Conservation (phyloP, 2,113 vertebrate species). For the Pardalotus punctatus region DNA sequence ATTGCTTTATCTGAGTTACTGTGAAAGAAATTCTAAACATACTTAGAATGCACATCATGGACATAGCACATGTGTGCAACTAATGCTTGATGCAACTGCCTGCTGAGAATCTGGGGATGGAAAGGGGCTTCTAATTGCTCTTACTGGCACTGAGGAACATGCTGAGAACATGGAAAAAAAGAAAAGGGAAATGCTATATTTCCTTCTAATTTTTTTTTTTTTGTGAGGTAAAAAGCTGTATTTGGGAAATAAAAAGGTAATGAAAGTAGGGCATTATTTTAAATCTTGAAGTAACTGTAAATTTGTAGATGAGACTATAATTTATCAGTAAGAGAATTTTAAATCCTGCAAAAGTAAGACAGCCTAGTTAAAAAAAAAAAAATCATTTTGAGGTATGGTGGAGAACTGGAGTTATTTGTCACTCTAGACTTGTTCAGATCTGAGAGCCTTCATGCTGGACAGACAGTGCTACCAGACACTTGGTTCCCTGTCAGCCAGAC, state of each 20-base stretch:
- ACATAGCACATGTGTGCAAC: background rate
- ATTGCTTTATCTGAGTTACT: background rate
- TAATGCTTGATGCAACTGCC: background rate
- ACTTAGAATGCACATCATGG: background rate
- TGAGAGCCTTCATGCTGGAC: background rate
- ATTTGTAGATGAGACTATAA: background rate
- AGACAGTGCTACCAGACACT: background rate
- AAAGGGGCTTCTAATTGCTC: background rate
- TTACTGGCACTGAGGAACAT: background rate
- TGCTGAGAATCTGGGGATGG: background rate
- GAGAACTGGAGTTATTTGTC: background rate
- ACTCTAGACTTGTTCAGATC: background rate
- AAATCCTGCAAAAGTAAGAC: background rate
- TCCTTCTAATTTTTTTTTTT: background rate
- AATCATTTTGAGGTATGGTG: background rate
- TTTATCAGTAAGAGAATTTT: background rate
- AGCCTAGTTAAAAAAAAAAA: background rate
- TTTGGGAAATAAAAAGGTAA: background rate
- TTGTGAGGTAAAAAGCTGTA: background rate
- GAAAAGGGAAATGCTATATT: background rate
- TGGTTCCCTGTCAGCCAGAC: background rate
- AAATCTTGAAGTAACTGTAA: background rate
- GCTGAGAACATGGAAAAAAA: background rate
- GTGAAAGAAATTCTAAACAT: background rate
- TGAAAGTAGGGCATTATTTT: background rate